Base-by-base conservation (phyloP, 2,888 invertebrate genomes). In the Brachylomia viminalis region DNA sequence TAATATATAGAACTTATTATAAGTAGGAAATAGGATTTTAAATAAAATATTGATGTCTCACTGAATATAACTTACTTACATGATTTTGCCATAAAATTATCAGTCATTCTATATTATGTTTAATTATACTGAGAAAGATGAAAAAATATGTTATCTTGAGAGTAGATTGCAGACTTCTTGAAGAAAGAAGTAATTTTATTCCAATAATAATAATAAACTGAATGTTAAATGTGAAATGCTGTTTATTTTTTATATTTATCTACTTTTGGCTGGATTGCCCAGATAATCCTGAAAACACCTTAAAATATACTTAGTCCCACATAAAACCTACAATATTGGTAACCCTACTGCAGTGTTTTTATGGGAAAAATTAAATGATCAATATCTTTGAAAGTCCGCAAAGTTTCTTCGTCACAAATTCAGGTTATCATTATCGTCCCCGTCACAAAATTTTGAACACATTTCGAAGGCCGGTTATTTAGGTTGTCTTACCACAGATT, bases 141-240 rank as follows among this genome's bases (percentile, higher is more conserved):
- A 59, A 82, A 77, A 75, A 75, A 70, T 61, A 79, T 84, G 77
- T 86, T 86, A 80, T 79, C 78, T 78, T 79, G 73, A 77, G 69
- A 74, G 58, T 74, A 77, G 58, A 80, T 58, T 68, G 68, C 62
- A 64, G 49, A 71, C 65, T 74, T 66, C 49, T 67, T 49, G 72
- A 70, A 61, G 62, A 69, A 73, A 75, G 72, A 83, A 72, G 79
- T 86, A 81, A 89, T 86, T 86, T 91, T 91, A 93, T 93, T 92
- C 91, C 86, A 89, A 88, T 88, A 86, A 33, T 88, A 86, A 33
- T 74, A 94, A 93, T 94, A 94, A 92, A 95, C 93, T 94, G 89
- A 91, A 91, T 92, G 93, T 79, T 79, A 47, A 61, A 64, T 59
- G 59, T 56, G 49, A 30, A 61, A 64, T 77, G 54, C 23, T 52